These are phyloP conservation scores for Sisyra nigra DNA, from an alignment of 2,888 invertebrate genomes.

Conservation along the genomic window DNA sequence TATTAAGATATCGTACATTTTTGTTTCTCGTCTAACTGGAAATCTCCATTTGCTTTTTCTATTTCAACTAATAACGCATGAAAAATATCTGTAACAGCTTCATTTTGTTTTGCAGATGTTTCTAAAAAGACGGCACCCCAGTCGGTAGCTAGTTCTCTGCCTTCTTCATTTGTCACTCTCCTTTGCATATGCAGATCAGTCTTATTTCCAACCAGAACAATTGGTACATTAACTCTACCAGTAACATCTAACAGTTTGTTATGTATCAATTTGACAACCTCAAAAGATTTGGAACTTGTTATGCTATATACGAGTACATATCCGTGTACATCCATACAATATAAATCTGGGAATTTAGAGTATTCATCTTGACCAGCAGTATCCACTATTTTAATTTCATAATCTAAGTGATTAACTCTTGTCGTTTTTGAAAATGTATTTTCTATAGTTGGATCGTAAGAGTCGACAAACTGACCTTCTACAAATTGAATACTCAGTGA, in stretches of 20 bases:
- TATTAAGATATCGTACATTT: constrained; percentile 1
- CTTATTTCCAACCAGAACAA: constrained; percentile 95
- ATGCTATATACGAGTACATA: constrained; percentile 97
- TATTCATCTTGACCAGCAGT: constrained; percentile 99
- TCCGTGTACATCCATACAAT: constrained; percentile 95
- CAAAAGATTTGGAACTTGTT: constrained; percentile 87
- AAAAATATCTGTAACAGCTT: constrained; percentile 90
- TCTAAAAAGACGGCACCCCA: constrained; percentile 93
- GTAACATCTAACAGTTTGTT: constrained; percentile 92
- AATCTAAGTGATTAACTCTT: constrained; percentile 83
- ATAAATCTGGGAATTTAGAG: constrained; percentile 92
- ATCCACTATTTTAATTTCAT: constrained; percentile 90
- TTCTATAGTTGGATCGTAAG: constrained; percentile 97
- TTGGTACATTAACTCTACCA: constrained; percentile 88
- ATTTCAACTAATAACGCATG: constrained; percentile 78
- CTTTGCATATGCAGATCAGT: constrained; percentile 89
- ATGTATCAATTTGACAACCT: constrained; percentile 92
- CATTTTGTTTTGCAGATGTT: constrained; percentile 93
- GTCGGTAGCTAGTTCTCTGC: constrained; percentile 74
- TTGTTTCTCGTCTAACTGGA: constrained; percentile 13
- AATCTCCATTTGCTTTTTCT: constrained; percentile 81
- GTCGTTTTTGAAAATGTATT: constrained; percentile 90
- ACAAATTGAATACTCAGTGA: constrained; percentile 96
- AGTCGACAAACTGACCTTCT: constrained; percentile 94
- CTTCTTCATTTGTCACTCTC: constrained; percentile 78